Percentiles rank a stretch among this genome's conserved stretches.
phyloP scores from a whole-genome alignment of 2,888 invertebrate species.

The Anagyrus pseudococci region DNA sequence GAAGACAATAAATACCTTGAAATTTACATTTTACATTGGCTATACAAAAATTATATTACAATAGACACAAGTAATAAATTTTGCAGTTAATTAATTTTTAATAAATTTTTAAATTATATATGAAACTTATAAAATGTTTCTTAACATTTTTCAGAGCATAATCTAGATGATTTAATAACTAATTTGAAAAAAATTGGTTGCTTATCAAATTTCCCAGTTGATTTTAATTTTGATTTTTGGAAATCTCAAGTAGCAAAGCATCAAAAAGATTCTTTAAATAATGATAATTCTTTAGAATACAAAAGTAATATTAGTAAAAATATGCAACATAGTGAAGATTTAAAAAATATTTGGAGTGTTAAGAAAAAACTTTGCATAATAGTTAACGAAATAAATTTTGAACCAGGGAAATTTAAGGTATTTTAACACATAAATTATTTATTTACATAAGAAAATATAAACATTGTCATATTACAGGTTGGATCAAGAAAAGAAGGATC shows the following conservation, averaged over 20 bases:
- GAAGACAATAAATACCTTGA: slow-evolving; percentile 10
- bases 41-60: slow-evolving; percentile 20
- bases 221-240: slow-evolving; percentile 29
- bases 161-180: slow-evolving; percentile 3
- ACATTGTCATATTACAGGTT: neutral
- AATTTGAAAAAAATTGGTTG: slow-evolving; percentile 17
- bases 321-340: neutral
- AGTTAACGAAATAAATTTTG: slow-evolving; percentile 29
- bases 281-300: neutral
- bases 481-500: slow-evolving; percentile 28
- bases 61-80: slow-evolving; percentile 20
- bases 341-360: too few relatives aligned
- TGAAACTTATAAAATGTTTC: too few relatives aligned
- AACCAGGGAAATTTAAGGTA: neutral
- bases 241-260: neutral
- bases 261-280: slow-evolving; percentile 13
- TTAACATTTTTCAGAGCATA: neutral
- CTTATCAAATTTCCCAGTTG: slow-evolving; percentile 1
- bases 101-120: slow-evolving; percentile 14
- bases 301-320: slow-evolving; percentile 1
- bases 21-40: slow-evolving; percentile 27
- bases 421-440: neutral
- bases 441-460: neutral
- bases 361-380: slow-evolving; percentile 27
- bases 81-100: slow-evolving; percentile 11